Evolutionary conservation across 2,113 vertebrate species (phyloP), one percentile per base, ranked within the genome.

Genomic region (Emydocephalus ijimae): DNA sequence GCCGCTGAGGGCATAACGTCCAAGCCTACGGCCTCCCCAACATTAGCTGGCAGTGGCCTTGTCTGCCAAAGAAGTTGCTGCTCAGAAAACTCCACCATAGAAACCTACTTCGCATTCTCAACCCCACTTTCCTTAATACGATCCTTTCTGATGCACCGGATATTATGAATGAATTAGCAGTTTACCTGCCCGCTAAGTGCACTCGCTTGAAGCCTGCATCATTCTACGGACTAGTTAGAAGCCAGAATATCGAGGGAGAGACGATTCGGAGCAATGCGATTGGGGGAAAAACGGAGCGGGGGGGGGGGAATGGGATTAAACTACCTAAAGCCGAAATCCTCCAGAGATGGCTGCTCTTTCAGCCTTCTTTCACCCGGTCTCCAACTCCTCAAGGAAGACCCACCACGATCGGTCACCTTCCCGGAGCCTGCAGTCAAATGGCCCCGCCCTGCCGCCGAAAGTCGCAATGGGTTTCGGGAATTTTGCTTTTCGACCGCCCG

Each of bases 351-450:
- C n/a, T 15, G 23, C 20, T 14, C 9, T 12, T 14, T n/a, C 1
- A 26, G 39, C 15, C 88, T 24, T 14, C 88, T 24, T 45, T 23
- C 0, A n/a, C 39, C 34, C 39, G n/a, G n/a, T 14, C 34, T 23
- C 3, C 24, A 50, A 0, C 21, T 21, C 24, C 20, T 5, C 56
- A 6, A n/a, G 50, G 10, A 7, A 12, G 24, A n/a, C 50, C 88
- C 88, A 0, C 2, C 89, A 1, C 2, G 5, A 1, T 0, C 87
- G 26, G 95, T 96, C 95, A 96, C 96, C 96, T 96, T 96, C 94
- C 43, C 0, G 8, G 6, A 81, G 1, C 24, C 34, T 0, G 21
- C 5, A 0, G 26, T 39, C 0, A 12, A 50, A 24, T 23, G 8
- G 0, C 5, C 64, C 45, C 69, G 8, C 85, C 45, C 69, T 90